Percentiles rank a stretch among this genome's conserved stretches.
Evolutionary conservation across 2,113 vertebrate species (phyloP).

Genomic region (Candoia aspera): DNA sequence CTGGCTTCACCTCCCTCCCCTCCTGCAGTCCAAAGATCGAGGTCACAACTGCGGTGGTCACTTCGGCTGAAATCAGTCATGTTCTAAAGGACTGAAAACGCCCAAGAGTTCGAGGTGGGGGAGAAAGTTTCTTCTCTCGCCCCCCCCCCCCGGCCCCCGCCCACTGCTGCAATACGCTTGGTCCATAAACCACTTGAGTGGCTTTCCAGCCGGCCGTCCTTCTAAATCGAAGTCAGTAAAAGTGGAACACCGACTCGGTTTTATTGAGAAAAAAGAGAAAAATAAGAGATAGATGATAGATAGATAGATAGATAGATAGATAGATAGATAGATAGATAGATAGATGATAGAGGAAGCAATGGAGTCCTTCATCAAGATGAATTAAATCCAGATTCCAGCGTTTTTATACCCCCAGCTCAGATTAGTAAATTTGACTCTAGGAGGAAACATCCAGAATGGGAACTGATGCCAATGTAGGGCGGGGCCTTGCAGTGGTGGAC

Average conservation of each 20-base stretch:
- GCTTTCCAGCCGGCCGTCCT: not conserved
- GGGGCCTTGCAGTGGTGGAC: not conserved
- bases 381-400: not conserved
- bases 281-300: not conserved
- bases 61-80: not conserved
- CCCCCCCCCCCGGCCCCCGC: accelerated
- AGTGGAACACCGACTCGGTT: not conserved
- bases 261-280: not conserved
- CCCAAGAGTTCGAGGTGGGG: not conserved
- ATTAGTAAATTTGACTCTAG: not conserved
- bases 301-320: too few relatives aligned
- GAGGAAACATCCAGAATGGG: not conserved
- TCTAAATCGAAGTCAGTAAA: not conserved
- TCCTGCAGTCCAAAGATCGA: not conserved
- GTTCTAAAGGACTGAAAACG: not conserved
- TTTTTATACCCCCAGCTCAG: not conserved
- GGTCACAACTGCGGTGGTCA: not conserved
- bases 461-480: not conserved
- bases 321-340: too few relatives aligned
- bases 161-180: too few relatives aligned
- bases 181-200: not conserved
- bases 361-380: not conserved
- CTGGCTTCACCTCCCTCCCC: not conserved
- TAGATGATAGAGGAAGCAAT: not conserved
- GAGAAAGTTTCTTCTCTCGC: not conserved